phyloP scores from a whole-genome alignment of 2,888 invertebrate genomes.

The Orchesellides sinensis region DNA sequence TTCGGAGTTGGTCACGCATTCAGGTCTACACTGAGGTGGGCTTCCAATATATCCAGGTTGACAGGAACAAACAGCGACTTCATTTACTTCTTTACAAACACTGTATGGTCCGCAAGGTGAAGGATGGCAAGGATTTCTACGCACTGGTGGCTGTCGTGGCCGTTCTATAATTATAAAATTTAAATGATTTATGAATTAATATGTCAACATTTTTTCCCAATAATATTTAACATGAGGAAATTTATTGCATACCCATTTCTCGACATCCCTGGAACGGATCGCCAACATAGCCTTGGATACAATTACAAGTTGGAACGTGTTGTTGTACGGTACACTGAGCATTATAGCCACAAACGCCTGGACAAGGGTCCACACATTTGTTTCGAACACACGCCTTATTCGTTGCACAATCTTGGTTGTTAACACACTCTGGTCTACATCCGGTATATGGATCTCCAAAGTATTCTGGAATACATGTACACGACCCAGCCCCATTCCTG shows the following conservation, averaged over 20 bases:
- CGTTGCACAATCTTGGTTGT: slow-evolving; percentile 90
- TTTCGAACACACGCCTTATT: slow-evolving; percentile 83
- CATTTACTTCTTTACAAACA: slow-evolving; percentile 74
- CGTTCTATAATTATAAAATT: not conserved
- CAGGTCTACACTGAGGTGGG: slow-evolving; percentile 79
- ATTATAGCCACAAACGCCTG: slow-evolving; percentile 75
- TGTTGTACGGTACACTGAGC: slow-evolving; percentile 84
- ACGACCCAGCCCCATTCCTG: slow-evolving; percentile 79
- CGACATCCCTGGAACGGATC: slow-evolving; percentile 74
- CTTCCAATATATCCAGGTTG: slow-evolving; percentile 75
- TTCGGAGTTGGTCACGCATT: slow-evolving; percentile 85
- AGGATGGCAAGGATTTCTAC: slow-evolving; percentile 62
- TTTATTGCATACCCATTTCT: slow-evolving; percentile 11
- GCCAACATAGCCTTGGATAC: slow-evolving; percentile 78
- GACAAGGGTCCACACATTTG: slow-evolving; percentile 84
- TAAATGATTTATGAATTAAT: no score
- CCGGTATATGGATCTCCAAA: slow-evolving; percentile 87
- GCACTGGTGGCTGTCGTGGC: slow-evolving; percentile 31
- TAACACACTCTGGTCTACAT: slow-evolving; percentile 91
- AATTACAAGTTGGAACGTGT: slow-evolving; percentile 84
- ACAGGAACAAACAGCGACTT: slow-evolving; percentile 77
- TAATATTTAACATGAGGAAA: not conserved
- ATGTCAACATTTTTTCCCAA: no score
- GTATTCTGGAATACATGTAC: slow-evolving; percentile 86
- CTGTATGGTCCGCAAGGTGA: slow-evolving; percentile 72